These are phyloP conservation scores for Tychaedon coryphoeus DNA, from an alignment of 2,113 vertebrate genomes.

Conservation along the genomic window DNA sequence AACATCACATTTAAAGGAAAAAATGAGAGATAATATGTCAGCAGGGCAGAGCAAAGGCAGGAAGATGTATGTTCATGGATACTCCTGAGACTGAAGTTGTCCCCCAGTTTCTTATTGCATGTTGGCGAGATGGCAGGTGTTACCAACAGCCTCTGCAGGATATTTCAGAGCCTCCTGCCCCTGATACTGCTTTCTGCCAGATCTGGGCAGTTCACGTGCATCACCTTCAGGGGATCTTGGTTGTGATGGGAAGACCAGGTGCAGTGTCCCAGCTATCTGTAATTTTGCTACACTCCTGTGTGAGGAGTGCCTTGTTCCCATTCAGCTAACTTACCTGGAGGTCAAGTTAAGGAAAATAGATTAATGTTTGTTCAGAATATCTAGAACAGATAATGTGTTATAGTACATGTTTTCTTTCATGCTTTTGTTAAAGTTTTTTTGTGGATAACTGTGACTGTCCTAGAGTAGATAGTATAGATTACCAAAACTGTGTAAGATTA, in stretches of 20 bases:
- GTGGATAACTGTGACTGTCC: background rate
- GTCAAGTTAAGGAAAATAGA: background rate
- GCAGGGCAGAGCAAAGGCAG: background rate
- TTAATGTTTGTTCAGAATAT: background rate
- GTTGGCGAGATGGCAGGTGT: background rate
- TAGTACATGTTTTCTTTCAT: background rate
- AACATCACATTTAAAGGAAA: background rate
- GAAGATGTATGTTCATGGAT: background rate
- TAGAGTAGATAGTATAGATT: background rate
- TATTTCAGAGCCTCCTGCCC: accelerated
- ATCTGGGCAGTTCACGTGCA: accelerated
- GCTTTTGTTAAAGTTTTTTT: background rate
- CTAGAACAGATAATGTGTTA: background rate
- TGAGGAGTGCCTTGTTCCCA: background rate
- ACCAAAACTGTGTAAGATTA: background rate
- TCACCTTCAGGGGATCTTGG: background rate
- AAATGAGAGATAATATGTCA: background rate
- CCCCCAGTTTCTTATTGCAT: background rate
- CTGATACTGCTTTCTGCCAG: background rate
- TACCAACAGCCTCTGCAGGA: background rate
- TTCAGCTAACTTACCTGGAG: accelerated
- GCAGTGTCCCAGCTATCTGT: background rate
- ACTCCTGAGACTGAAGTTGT: background rate
- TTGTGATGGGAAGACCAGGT: background rate
- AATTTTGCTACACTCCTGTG: background rate